Evolutionary conservation across 1,140 invertebrate genomes (phyloP), one percentile per base, ranked within the genome.

Genomic region (Leptopilina clavipes): DNA sequence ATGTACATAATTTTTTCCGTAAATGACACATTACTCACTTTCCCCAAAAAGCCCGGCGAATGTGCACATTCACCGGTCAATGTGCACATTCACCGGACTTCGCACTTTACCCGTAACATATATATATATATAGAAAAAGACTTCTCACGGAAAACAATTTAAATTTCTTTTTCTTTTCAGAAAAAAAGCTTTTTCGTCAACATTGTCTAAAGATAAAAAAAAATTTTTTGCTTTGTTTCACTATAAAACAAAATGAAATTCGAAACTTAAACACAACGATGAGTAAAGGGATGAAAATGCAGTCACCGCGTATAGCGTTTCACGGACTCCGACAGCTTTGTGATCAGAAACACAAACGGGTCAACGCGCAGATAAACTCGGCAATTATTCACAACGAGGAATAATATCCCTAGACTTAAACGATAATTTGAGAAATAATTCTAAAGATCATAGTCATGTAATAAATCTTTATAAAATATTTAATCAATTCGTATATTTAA

Each of bases 341-440:
- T 65, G 59, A 65, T 65, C 22, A 65, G 25, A 14, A 65, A 31
- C 59, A 65, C 25, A 65, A 65, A 65, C 25, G 25, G 59, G 59
- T 65, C 59, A 65, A 65, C 59, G 59, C 59, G 59, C 59, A 65
- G 59, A 65, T 65, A 65, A 65, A 65, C 59, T 31, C 59, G 59
- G 59, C 59, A 65, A 65, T 65, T 65, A 65, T 65, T 65, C 59
- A 65, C 22, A 65, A 25, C 11, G 12, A 31, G 19, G 25, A 65
- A 65, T 65, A 37, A 37, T 65, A 65, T 31, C 3, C 59, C 22
- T 22, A 37, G 59, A 19, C 22, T 65, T 8, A 31, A 65, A 65
- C 59, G 59, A 31, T 65, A 31, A 65, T 65, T 37, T 65, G 25
- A 37, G 22, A 65, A 65, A 65, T 31, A 37, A 14, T 31, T 37